Conservation (phyloP, 2,113 vertebrate species). For the Lamprologus sp. region DNA sequence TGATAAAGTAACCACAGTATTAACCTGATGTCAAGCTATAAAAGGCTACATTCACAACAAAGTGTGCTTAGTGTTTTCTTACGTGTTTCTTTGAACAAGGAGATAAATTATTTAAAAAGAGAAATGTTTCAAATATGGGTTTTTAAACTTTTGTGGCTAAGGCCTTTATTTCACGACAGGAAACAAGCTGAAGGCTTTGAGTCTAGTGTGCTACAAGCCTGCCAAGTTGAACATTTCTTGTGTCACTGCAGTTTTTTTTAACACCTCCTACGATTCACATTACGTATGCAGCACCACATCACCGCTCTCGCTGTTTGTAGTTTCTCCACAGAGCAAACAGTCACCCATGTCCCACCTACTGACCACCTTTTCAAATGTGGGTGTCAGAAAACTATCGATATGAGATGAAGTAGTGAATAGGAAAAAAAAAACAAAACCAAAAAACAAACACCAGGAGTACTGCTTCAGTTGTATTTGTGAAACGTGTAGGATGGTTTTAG, state of each 20-base stretch:
- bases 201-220: neutral
- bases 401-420: neutral
- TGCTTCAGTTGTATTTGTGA: neutral
- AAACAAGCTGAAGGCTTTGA: neutral
- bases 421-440: rapidly evolving
- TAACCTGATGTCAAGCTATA: neutral
- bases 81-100: neutral
- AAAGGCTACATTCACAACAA: neutral
- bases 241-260: neutral
- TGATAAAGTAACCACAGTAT: neutral
- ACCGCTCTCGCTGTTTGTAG: neutral
- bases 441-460: neutral
- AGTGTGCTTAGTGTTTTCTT: neutral
- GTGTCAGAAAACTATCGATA: constrained; percentile 1
- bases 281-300: constrained; percentile 22
- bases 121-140: neutral
- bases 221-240: constrained; percentile 30
- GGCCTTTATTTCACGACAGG: neutral
- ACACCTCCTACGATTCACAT: constrained; percentile 25
- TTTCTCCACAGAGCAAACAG: constrained; percentile 1
- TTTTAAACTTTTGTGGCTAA: neutral
- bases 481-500: neutral
- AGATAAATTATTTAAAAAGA: neutral
- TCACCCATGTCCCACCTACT: constrained; percentile 37
- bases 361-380: constrained; percentile 25